Percentiles rank a stretch among this genome's conserved stretches.
Evolutionary conservation across 2,113 vertebrate genomes (phyloP).

Genomic region (Bambusicola thoracicus): DNA sequence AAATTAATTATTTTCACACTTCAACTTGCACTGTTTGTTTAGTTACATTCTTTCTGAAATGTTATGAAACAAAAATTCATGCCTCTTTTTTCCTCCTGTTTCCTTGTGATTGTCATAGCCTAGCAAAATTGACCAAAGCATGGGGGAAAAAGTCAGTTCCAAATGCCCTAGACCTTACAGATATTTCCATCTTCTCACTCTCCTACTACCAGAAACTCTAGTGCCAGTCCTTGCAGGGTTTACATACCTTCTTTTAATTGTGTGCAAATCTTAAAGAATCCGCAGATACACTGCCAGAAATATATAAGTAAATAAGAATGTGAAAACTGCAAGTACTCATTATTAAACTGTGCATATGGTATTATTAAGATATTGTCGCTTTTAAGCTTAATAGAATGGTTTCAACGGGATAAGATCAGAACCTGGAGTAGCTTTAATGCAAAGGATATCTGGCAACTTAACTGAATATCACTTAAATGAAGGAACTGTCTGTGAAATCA

Average conservation of each 20-base stretch:
- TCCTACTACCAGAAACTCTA: background rate
- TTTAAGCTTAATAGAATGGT: background rate
- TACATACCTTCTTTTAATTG: background rate
- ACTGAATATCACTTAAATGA: background rate
- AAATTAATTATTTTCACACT: background rate
- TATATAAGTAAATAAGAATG: background rate
- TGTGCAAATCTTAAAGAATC: background rate
- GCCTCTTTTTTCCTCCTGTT: background rate
- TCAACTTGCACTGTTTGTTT: background rate
- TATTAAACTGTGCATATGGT: background rate
- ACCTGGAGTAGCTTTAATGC: background rate
- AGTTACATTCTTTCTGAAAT: background rate
- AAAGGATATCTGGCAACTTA: background rate
- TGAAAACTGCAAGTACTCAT: background rate
- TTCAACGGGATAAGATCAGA: background rate
- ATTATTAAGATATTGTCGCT: background rate
- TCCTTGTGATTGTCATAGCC: background rate
- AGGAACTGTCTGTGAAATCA: background rate
- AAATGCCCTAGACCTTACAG: background rate
- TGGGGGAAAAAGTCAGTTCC: background rate
- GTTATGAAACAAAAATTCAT: background rate
- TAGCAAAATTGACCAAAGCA: background rate
- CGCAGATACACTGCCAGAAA: background rate
- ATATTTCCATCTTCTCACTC: background rate
- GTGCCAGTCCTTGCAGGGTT: background rate